Percentiles rank a stretch among this genome's conserved stretches.
These are phyloP conservation scores for Cynocephalus volans DNA, from an alignment of 2,113 vertebrate species.

Conservation along the genomic window DNA sequence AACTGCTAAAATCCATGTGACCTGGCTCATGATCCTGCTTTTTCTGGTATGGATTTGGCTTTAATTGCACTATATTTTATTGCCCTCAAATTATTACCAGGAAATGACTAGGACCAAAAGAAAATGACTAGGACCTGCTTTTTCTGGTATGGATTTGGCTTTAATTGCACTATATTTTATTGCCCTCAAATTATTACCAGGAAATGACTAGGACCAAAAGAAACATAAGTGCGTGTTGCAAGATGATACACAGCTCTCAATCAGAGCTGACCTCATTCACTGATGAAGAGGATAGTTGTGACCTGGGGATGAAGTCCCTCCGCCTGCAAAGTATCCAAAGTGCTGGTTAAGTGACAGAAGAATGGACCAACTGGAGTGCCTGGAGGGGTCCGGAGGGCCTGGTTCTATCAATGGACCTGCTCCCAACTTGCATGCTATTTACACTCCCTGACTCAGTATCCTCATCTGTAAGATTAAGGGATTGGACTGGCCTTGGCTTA, in stretches of 20 bases:
- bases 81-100: background rate
- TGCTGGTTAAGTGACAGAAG: too few relatives aligned
- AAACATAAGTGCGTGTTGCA: background rate
- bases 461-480: background rate
- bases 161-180: background rate
- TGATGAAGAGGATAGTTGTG: background rate
- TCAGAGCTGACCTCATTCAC: background rate
- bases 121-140: background rate
- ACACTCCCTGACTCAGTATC: background rate
- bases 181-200: background rate
- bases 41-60: background rate
- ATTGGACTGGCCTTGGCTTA: background rate
- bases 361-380: accelerated
- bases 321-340: background rate
- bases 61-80: background rate
- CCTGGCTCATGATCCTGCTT: background rate
- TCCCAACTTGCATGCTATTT: background rate
- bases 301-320: too few relatives aligned
- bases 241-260: background rate
- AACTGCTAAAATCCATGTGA: background rate
- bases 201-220: background rate
- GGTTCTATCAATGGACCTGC: background rate
- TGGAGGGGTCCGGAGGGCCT: background rate
- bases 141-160: background rate
- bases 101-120: background rate